Percentiles rank a stretch among this genome's conserved stretches.
Conservation (phyloP, 2,888 invertebrate species). For the Choreutis nemorana region DNA sequence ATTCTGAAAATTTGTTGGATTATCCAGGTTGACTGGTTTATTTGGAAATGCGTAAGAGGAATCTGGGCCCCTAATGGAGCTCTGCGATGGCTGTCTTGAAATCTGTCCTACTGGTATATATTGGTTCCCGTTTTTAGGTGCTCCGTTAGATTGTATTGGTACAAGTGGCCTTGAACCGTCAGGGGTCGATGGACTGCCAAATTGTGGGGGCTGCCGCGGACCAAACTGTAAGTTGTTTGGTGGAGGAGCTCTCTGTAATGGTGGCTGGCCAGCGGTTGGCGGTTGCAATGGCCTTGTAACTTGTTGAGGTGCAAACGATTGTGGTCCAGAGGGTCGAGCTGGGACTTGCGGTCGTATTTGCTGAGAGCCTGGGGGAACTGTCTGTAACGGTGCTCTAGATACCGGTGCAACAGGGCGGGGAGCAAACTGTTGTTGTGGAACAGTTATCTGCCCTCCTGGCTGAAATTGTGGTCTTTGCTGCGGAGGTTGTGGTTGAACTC, state of each 20-base stretch:
- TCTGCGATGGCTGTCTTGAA: conserved; percentile 50
- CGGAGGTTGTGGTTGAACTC: conserved; percentile 26
- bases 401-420: conserved; percentile 36
- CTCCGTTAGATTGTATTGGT: conserved; percentile 31
- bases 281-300: conserved; percentile 36
- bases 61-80: conserved; percentile 41
- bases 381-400: conserved; percentile 31
- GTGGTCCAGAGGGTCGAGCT: conserved; percentile 40
- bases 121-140: conserved; percentile 27
- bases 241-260: conserved; percentile 48
- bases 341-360: conserved; percentile 34
- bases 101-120: conserved; percentile 24
- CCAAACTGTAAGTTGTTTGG: conserved; percentile 58
- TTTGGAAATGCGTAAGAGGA: conserved; percentile 31
- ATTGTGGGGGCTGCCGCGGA: conserved; percentile 47
- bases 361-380: conserved; percentile 30
- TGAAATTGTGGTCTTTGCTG: conserved; percentile 50
- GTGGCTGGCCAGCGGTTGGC: conserved; percentile 29
- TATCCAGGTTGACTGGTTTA: conserved; percentile 57
- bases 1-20: conserved; percentile 40
- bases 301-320: conserved; percentile 39
- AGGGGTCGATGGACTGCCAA: conserved; percentile 35
- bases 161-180: conserved; percentile 29
- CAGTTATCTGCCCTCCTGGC: conserved; percentile 48
- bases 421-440: conserved; percentile 33